A percentile compares a stretch with the other conserved stretches of the same genome.
phyloP scores from a whole-genome alignment of 2,888 invertebrate genomes.

The Lasius fuliginosus region DNA sequence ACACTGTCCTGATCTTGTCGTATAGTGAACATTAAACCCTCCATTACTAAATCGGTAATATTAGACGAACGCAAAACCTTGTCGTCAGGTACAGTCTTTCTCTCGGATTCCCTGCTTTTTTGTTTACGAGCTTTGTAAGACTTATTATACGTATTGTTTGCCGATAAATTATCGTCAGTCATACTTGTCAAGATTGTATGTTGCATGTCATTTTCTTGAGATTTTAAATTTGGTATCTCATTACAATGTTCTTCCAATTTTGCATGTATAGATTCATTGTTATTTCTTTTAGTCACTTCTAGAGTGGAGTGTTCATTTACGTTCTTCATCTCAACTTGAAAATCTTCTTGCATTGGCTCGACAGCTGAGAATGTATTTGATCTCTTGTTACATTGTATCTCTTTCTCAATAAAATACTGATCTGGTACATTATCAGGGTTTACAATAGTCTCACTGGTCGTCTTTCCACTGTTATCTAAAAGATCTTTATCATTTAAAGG shows the following conservation, averaged over 20 bases:
- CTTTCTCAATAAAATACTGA: conserved; percentile 82
- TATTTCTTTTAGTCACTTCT: neutral
- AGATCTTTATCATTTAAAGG: neutral
- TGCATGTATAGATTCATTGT: neutral
- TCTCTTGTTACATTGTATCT: conserved; percentile 74
- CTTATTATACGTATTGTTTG: neutral
- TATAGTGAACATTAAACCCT: conserved; percentile 85
- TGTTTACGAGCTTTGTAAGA: conserved; percentile 19
- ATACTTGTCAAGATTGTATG: neutral
- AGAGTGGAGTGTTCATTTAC: neutral
- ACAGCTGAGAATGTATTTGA: neutral
- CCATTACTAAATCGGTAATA: conserved; percentile 85
- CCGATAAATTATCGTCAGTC: neutral
- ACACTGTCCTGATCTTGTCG: conserved; percentile 82
- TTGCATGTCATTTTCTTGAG: neutral
- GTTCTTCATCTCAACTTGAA: neutral
- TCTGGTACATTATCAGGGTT: conserved; percentile 79
- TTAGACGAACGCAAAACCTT: conserved; percentile 79
- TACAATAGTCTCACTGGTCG: conserved; percentile 55
- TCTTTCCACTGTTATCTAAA: neutral
- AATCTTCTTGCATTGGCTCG: neutral
- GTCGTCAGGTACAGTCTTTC: conserved; percentile 46
- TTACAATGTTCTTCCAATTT: neutral
- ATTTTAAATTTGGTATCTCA: neutral
- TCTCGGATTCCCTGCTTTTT: conserved; percentile 43